Conservation (phyloP, 1,140 invertebrate genomes). For the Oppia nitens region DNA sequence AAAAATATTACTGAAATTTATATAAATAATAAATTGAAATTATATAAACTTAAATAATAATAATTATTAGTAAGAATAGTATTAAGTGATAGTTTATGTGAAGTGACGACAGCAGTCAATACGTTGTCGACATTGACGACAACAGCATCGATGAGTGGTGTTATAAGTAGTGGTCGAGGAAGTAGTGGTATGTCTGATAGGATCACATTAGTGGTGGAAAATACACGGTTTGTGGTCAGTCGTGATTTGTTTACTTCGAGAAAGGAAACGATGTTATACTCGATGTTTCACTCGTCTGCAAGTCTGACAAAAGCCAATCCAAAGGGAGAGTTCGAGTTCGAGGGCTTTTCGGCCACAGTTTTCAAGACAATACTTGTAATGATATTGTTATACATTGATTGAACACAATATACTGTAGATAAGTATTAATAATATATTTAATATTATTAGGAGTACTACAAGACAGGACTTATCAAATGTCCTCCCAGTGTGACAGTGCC, state of each 20-base stretch:
- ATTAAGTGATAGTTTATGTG: too few relatives aligned
- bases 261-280: slow-evolving; percentile 81
- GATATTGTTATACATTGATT: slow-evolving; percentile 18
- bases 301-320: slow-evolving; percentile 82
- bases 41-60: too few relatives aligned
- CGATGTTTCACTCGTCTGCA: slow-evolving; percentile 63
- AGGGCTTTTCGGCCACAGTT: slow-evolving; percentile 86
- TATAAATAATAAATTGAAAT: too few relatives aligned
- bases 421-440: too few relatives aligned
- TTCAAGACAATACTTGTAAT: slow-evolving; percentile 76
- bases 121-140: too few relatives aligned
- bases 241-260: slow-evolving; percentile 73
- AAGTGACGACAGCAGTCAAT: too few relatives aligned
- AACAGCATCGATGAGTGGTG: too few relatives aligned
- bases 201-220: slow-evolving; percentile 81
- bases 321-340: slow-evolving; percentile 88
- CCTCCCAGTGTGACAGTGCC: slow-evolving; percentile 68
- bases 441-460: slow-evolving; percentile 63
- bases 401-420: too few relatives aligned
- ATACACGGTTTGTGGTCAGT: slow-evolving; percentile 77
- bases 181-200: too few relatives aligned
- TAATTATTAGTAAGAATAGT: too few relatives aligned
- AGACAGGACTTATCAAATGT: slow-evolving; percentile 68
- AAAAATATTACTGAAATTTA: too few relatives aligned
- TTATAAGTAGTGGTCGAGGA: too few relatives aligned